These are phyloP conservation scores for Micromys minutus DNA, from an alignment of 2,113 vertebrate species.

Conservation along the genomic window DNA sequence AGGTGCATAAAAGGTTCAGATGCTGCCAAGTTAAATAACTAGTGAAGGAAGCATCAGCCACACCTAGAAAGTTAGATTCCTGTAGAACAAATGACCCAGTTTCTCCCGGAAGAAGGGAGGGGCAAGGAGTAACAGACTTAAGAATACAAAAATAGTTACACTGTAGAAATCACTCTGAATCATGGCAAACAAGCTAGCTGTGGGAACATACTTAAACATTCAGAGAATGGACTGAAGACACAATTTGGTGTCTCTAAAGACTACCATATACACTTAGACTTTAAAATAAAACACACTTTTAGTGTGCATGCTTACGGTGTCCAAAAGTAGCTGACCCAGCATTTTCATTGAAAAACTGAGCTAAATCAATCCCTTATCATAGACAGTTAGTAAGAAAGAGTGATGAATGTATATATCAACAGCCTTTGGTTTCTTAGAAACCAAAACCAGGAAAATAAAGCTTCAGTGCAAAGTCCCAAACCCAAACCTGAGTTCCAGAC, in stretches of 20 bases:
- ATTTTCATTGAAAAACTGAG: neutral
- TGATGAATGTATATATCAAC: neutral
- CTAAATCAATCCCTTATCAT: neutral
- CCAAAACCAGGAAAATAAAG: neutral
- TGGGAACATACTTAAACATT: neutral
- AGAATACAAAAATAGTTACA: neutral
- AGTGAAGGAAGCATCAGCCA: conserved; percentile 33
- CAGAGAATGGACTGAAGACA: neutral
- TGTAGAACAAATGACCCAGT: conserved; percentile 53
- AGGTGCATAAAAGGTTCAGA: neutral
- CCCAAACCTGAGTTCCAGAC: neutral
- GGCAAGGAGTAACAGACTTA: neutral
- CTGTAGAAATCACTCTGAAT: neutral
- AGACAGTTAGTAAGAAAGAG: neutral
- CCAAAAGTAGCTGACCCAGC: neutral
- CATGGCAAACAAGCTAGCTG: neutral
- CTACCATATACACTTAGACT: neutral
- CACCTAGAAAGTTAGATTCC: conserved; percentile 50
- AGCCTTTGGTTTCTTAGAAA: neutral
- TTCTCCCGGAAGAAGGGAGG: conserved; percentile 39
- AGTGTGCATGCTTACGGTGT: neutral
- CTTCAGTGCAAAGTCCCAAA: neutral
- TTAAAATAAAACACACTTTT: conserved; percentile 23
- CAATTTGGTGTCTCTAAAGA: neutral
- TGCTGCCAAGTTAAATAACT: conserved; percentile 52